Base-by-base conservation (phyloP, 2,888 invertebrate genomes). In the Xestia rhomboidea region DNA sequence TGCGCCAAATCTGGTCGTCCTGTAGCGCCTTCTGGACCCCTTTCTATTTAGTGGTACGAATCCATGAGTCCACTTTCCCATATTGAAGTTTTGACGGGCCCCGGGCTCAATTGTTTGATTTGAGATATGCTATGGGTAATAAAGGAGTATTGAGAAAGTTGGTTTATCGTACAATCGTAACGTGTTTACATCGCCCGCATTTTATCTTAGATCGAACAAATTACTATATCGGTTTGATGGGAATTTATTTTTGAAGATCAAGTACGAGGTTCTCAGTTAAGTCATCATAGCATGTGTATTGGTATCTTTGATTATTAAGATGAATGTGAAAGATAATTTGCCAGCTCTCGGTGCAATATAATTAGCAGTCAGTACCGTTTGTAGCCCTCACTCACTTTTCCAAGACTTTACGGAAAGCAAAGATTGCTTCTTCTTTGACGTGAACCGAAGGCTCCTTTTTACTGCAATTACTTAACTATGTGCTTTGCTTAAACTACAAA, bases 1-100 rank as follows among this genome's bases (percentile, higher is more conserved):
- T 60, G 30, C 60, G 18, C 60, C 30, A 10, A 30, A 8, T 60
- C 2, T 49, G 21, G 2, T 21, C 49, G 18, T 21, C 13, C 21
- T 30, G 4, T 4, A 60, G 21, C 27, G 1, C 10, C 66, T 78
- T 73, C 73, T 73, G 51, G 2, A 11, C 3, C 0, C 3, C 0
- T 24, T 11, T 34, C 4, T 44, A 44, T 62, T 21, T 15, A 13
- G 57, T 73, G 60, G 21, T 41, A 27, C 18, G 13, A 57, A 41
- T 73, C 73, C 57, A 67, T n/a, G 73, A 80, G 84, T 79, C 88
- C 90, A 91, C 90, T 91, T 92, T 90, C 90, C 92, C 91, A 91
- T 94, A 93, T 93, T 93, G 92, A 91, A 92, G 90, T 93, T 91
- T 88, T 91, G 91, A 92, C 89, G 82, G 83, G 79, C 82, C 60